Evolutionary conservation across 1,140 invertebrate genomes (phyloP).

Genomic region (Zaprionus gabonicus): DNA sequence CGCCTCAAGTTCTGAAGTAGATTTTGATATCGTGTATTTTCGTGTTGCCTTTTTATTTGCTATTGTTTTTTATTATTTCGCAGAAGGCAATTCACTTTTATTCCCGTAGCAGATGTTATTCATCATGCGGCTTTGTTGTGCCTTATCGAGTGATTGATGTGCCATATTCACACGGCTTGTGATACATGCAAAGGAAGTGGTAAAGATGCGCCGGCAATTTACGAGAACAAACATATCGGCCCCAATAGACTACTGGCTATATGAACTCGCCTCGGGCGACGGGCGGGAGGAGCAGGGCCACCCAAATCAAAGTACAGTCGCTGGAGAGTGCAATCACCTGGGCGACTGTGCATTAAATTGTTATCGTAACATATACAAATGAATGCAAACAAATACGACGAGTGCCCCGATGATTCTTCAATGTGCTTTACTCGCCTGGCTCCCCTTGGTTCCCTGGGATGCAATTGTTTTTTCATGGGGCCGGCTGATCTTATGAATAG

Average conservation of each 20-base stretch:
- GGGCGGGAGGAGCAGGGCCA: constrained; percentile 19
- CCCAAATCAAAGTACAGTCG: constrained; percentile 35
- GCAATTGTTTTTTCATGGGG: not conserved
- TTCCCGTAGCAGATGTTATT: constrained; percentile 70
- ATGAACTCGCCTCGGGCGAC: not conserved
- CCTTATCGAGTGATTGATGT: constrained; percentile 75
- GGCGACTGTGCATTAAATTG: constrained; percentile 69
- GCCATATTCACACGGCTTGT: constrained; percentile 73
- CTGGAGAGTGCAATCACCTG: constrained; percentile 70
- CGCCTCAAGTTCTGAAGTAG: constrained; percentile 62
- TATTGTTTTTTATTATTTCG: constrained; percentile 46
- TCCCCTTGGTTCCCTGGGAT: not conserved
- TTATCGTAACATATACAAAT: constrained; percentile 80
- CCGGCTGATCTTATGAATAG: constrained; percentile 69
- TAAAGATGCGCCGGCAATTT: constrained; percentile 53
- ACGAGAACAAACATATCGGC: constrained; percentile 17
- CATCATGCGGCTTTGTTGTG: constrained; percentile 76
- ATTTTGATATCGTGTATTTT: constrained; percentile 58
- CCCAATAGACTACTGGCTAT: not conserved
- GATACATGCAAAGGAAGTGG: constrained; percentile 68
- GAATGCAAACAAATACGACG: constrained; percentile 77
- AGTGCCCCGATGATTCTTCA: constrained; percentile 29
- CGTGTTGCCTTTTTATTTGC: not conserved
- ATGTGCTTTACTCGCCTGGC: constrained; percentile 24
- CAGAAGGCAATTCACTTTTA: constrained; percentile 69